Base-by-base conservation (phyloP, 2,797 vertebrate genomes). In the Catostomus latipinnis region DNA sequence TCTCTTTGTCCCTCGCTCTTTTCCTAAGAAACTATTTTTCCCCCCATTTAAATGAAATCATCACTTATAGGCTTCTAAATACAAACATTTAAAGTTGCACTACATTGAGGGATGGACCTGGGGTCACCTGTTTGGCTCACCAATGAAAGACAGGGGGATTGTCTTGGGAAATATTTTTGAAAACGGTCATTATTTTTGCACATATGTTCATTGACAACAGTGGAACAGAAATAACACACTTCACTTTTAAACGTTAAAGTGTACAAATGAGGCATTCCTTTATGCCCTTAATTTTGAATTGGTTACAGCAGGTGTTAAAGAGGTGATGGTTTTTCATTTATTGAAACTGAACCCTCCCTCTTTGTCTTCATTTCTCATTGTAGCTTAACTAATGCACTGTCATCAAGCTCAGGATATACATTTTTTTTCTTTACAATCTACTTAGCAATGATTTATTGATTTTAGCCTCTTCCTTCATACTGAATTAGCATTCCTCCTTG, bases 401-500 rank as follows among this genome's bases (percentile, higher is more conserved):
- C 95, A 96, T 93, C 88, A 93, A 95, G 75, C 79, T 71, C 92
- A 93, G 95, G 90, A 90, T 95, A 95, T 96, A 90, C 95, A 95
- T 88, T 96, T 95, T 96, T 95, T 95, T 94, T 94, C 94, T 96
- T 96, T 96, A 97, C 96, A 98, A 99, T 99, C 96, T 98, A 96
- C 94, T 99, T 98, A 98, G 96, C 95, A 98, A 96, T 96, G 97
- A 98, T 99, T 98, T 99, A 99, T 99, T 88, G 96, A 99, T 97
- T 94, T 91, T 88, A 75, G 88, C 89, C 95, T 95, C 92, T 94
- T 95, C 94, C 95, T 96, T 98, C 96, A 93, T 96, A 95, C 94
- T 97, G 96, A 97, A 98, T 99, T 97, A 97, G 96, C 93, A 93
- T 96, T 97, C 96, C 96, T 96, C 98, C 98, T 98, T 97, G 96